Conservation (phyloP, 1,140 invertebrate genomes). For the Brachionus asplanchnoidis region DNA sequence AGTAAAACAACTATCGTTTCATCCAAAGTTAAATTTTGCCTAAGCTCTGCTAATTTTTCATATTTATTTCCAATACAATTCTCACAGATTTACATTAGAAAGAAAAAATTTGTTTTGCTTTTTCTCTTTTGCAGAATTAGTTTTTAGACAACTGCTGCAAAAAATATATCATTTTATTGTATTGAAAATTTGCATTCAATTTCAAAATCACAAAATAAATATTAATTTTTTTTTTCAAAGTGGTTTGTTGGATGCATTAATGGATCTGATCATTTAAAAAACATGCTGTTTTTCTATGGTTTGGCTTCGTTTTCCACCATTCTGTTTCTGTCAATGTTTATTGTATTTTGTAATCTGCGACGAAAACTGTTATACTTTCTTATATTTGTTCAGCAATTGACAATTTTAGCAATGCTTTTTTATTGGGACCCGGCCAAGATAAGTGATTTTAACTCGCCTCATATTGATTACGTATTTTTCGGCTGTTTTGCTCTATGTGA, state of each 20-base stretch:
- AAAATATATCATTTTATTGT: too few relatives aligned
- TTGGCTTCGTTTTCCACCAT: not conserved
- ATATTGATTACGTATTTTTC: not conserved
- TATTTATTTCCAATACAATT: too few relatives aligned
- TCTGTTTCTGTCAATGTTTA: not conserved
- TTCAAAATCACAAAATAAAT: not conserved
- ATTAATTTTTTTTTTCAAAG: not conserved
- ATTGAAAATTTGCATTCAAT: too few relatives aligned
- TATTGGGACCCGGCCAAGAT: slow-evolving; percentile 1
- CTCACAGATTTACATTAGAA: too few relatives aligned
- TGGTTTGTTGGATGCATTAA: not conserved
- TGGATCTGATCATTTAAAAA: not conserved
- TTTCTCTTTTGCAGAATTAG: not conserved
- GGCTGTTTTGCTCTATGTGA: slow-evolving; percentile 4
- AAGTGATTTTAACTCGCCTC: not conserved
- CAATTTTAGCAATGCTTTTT: not conserved
- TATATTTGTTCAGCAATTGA: not conserved
- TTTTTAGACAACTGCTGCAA: not conserved
- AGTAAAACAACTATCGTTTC: too few relatives aligned
- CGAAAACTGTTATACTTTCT: not conserved
- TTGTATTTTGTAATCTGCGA: not conserved
- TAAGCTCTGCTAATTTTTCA: too few relatives aligned
- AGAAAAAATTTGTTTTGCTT: too few relatives aligned
- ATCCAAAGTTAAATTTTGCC: too few relatives aligned
- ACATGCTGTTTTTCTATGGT: not conserved